phyloP scores from a whole-genome alignment of 1,140 invertebrate species.

The Cydia pomonella region DNA sequence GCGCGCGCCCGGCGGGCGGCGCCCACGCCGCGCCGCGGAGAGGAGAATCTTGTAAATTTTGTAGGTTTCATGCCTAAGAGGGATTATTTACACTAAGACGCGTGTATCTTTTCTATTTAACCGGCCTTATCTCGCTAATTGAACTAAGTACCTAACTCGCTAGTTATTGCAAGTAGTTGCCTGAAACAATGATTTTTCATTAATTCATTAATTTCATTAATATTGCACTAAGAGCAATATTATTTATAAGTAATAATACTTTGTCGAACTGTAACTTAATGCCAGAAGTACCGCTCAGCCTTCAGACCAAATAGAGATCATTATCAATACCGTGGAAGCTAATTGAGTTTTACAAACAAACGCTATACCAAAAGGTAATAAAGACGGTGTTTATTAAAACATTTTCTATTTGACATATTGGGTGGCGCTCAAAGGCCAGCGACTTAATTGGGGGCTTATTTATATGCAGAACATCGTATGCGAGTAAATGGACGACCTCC shows the following conservation, averaged over 20 bases:
- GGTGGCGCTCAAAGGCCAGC: conserved; percentile 10
- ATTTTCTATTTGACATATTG: conserved; percentile 10
- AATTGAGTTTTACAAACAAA: not conserved
- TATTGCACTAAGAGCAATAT: too few species aligned
- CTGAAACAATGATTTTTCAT: too few species aligned
- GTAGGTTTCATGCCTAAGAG: not conserved
- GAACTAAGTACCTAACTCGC: not conserved
- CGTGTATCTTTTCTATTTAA: not conserved
- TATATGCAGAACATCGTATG: conserved; percentile 29
- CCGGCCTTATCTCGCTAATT: not conserved
- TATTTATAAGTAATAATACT: too few species aligned
- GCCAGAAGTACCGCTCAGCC: too few species aligned
- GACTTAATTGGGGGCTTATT: conserved; percentile 26
- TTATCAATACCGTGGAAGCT: not conserved
- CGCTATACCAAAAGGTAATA: not conserved
- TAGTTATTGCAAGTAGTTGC: too few species aligned
- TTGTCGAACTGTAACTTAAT: too few species aligned
- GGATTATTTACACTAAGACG: not conserved
- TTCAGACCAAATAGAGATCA: too few species aligned
- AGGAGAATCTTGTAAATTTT: not conserved
- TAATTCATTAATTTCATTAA: too few species aligned
- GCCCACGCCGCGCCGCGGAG: not conserved
- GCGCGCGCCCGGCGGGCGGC: not conserved
- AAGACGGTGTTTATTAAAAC: not conserved
- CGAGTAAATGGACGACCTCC: conserved; percentile 25